Evolutionary conservation across 1,140 invertebrate species (phyloP).

Genomic region (Rhyzopertha dominica): DNA sequence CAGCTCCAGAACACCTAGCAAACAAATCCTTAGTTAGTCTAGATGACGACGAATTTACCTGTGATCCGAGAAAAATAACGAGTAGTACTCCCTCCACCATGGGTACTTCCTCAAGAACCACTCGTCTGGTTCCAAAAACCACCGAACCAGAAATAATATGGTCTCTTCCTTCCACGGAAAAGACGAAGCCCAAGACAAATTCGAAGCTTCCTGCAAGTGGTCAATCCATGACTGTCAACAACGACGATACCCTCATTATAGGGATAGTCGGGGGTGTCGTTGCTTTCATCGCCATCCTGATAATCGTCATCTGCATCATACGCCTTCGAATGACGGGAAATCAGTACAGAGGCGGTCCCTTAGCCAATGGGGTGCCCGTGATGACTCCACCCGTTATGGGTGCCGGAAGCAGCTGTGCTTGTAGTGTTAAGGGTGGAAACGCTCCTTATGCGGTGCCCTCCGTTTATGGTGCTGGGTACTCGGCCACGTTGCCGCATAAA

Average conservation of each 20-base stretch:
- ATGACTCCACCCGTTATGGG: constrained; percentile 44
- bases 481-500: constrained; percentile 60
- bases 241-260: constrained; percentile 87
- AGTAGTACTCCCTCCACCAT: constrained; percentile 48
- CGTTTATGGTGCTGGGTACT: constrained; percentile 50
- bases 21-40: constrained; percentile 63
- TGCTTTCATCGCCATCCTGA: constrained; percentile 80
- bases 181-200: constrained; percentile 48
- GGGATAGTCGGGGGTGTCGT: constrained; percentile 88
- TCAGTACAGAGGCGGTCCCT: constrained; percentile 61
- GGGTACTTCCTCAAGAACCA: constrained; percentile 43
- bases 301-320: constrained; percentile 84
- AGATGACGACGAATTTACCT: constrained; percentile 73
- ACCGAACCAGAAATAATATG: constrained; percentile 81
- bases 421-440: constrained; percentile 51
- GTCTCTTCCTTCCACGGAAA: constrained; percentile 64
- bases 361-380: constrained; percentile 53
- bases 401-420: constrained; percentile 47
- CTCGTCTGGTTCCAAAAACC: constrained; percentile 52
- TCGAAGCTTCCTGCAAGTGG: constrained; percentile 54
- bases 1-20: constrained; percentile 62
- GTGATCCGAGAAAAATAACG: constrained; percentile 58
- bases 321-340: constrained; percentile 61
- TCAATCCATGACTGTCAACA: constrained; percentile 60
- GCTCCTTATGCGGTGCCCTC: constrained; percentile 49